Conservation (phyloP, 2,113 vertebrate genomes). For the Sarotherodon lohbergeri region DNA sequence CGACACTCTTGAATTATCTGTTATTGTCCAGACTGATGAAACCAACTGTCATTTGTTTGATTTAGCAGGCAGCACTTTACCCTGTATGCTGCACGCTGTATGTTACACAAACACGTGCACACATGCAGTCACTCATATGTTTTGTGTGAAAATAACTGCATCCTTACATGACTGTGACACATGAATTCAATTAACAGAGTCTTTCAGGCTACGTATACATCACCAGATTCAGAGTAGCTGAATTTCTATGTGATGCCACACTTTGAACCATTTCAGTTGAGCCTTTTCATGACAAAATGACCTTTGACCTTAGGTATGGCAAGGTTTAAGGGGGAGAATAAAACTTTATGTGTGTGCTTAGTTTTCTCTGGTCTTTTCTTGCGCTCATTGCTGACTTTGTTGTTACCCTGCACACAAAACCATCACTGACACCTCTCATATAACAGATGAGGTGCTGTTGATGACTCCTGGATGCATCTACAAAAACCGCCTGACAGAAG, state of each 20-base stretch:
- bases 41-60: constrained; percentile 39
- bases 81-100: neutral
- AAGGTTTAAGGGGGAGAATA: neutral
- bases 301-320: neutral
- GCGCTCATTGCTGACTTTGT: neutral
- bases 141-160: neutral
- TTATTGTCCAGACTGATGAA: constrained; percentile 27
- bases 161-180: neutral
- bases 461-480: neutral
- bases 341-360: neutral
- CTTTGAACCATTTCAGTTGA: neutral
- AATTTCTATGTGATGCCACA: neutral
- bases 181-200: neutral
- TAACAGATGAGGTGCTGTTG: neutral
- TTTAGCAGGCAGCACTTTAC: neutral
- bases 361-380: neutral
- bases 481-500: neutral
- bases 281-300: neutral
- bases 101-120: neutral
- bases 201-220: neutral
- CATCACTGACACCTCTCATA: neutral
- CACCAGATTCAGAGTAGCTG: neutral
- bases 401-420: neutral
- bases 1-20: neutral
- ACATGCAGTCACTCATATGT: neutral